These are phyloP conservation scores for Crotophaga sulcirostris DNA, from an alignment of 2,113 vertebrate genomes.

Conservation along the genomic window DNA sequence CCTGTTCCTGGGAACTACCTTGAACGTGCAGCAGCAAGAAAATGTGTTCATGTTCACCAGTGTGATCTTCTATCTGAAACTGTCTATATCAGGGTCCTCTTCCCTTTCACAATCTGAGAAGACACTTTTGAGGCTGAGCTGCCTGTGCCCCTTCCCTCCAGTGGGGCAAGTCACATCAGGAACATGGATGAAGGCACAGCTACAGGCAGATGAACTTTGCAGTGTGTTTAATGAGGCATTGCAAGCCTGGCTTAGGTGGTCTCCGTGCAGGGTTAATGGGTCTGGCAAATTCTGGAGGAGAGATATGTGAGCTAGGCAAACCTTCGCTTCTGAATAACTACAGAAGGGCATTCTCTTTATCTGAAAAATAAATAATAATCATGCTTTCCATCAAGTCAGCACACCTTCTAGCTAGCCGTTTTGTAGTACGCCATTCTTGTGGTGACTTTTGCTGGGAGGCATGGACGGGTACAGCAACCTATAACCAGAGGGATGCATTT, in stretches of 20 bases:
- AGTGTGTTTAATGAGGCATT: background rate
- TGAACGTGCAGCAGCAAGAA: background rate
- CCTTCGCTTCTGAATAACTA: background rate
- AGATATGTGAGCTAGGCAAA: background rate
- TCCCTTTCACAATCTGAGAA: background rate
- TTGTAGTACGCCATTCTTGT: background rate
- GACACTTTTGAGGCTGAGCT: background rate
- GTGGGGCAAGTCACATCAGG: rapidly evolving
- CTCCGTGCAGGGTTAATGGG: background rate
- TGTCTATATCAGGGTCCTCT: background rate
- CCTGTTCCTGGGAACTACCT: background rate
- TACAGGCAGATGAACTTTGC: rapidly evolving
- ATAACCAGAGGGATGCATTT: background rate
- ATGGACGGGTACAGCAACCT: background rate
- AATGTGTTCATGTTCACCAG: background rate
- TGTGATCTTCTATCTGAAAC: rapidly evolving
- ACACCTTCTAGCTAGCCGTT: background rate
- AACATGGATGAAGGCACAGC: background rate
- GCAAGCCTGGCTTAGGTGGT: background rate
- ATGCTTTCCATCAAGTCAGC: rapidly evolving
- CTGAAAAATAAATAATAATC: background rate
- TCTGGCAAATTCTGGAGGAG: background rate
- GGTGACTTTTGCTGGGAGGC: background rate
- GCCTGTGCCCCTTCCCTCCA: background rate
- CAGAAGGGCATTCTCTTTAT: background rate